Percentiles rank a stretch among this genome's conserved stretches.
Evolutionary conservation across 2,888 invertebrate genomes (phyloP).

Genomic region (Cremastinae sp.): DNA sequence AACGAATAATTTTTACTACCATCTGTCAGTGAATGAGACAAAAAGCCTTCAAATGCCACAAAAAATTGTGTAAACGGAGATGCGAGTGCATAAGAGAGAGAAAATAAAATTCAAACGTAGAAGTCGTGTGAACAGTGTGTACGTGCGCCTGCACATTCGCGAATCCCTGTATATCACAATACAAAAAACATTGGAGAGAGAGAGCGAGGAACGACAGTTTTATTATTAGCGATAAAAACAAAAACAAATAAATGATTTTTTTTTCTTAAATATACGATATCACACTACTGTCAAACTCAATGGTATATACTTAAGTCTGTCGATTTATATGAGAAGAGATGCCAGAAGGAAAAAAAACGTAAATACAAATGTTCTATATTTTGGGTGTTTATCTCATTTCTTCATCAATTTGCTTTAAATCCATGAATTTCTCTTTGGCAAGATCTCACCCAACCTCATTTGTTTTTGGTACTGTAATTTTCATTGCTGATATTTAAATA

Average conservation of each 20-base stretch:
- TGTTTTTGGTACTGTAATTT: no score
- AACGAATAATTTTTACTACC: slow-evolving; percentile 55
- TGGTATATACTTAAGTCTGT: slow-evolving; percentile 73
- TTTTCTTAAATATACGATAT: slow-evolving; percentile 65
- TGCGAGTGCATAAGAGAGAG: slow-evolving; percentile 8
- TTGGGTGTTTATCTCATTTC: slow-evolving; percentile 59
- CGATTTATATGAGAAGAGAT: slow-evolving; percentile 71
- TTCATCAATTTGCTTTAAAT: background rate
- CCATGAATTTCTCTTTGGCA: background rate
- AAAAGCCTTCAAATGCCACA: slow-evolving; percentile 27
- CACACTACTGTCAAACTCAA: slow-evolving; percentile 69
- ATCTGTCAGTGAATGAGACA: slow-evolving; percentile 53
- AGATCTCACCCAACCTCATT: no score
- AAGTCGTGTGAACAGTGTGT: slow-evolving; percentile 40
- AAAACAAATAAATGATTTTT: slow-evolving; percentile 51
- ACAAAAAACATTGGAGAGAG: slow-evolving; percentile 24
- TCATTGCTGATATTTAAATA: no score
- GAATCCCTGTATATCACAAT: slow-evolving; percentile 60
- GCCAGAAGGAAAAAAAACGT: slow-evolving; percentile 67
- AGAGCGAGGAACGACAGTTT: slow-evolving; percentile 54
- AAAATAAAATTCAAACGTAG: slow-evolving; percentile 1
- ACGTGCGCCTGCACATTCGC: slow-evolving; percentile 54
- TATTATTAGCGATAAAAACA: slow-evolving; percentile 63
- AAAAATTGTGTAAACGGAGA: slow-evolving; percentile 14
- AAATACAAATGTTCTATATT: slow-evolving; percentile 74